Percentiles rank a stretch among this genome's conserved stretches.
These are phyloP conservation scores for Metacarcinus magister DNA, from an alignment of 2,888 invertebrate species.

Conservation along the genomic window DNA sequence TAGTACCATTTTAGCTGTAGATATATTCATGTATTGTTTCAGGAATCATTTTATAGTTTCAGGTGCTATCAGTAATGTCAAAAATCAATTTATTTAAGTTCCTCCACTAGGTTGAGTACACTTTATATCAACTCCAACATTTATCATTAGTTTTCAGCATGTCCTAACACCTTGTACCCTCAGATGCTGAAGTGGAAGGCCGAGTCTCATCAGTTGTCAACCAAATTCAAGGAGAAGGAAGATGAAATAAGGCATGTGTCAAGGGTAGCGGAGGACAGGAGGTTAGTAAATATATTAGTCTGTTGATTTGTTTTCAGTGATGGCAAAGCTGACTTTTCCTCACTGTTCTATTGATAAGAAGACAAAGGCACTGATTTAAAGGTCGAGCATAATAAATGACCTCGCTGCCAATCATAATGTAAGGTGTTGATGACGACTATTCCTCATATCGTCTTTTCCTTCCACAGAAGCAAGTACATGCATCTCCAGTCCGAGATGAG, in stretches of 20 bases:
- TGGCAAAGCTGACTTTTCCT: not conserved
- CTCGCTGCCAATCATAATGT: too few species aligned
- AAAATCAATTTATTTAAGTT: not conserved
- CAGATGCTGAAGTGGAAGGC: constrained; percentile 68
- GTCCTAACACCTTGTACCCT: not conserved
- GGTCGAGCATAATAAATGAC: too few species aligned
- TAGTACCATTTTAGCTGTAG: not conserved
- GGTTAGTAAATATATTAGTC: constrained; percentile 44
- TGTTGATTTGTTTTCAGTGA: not conserved
- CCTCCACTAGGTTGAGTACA: not conserved
- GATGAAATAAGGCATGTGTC: constrained; percentile 89
- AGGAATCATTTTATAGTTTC: not conserved
- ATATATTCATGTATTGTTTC: not conserved
- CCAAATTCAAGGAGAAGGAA: constrained; percentile 85
- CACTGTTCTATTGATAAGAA: not conserved
- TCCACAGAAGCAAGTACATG: constrained; percentile 88
- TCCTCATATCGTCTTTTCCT: not conserved
- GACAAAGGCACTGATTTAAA: too few species aligned
- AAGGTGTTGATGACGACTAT: not conserved
- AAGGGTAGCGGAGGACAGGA: constrained; percentile 75
- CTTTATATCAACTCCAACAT: not conserved
- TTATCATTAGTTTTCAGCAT: not conserved
- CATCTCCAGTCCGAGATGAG: constrained; percentile 89
- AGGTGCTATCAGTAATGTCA: not conserved
- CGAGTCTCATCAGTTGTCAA: constrained; percentile 71